These are phyloP conservation scores for Tapirus indicus DNA, from an alignment of 2,797 vertebrate species.

Conservation along the genomic window DNA sequence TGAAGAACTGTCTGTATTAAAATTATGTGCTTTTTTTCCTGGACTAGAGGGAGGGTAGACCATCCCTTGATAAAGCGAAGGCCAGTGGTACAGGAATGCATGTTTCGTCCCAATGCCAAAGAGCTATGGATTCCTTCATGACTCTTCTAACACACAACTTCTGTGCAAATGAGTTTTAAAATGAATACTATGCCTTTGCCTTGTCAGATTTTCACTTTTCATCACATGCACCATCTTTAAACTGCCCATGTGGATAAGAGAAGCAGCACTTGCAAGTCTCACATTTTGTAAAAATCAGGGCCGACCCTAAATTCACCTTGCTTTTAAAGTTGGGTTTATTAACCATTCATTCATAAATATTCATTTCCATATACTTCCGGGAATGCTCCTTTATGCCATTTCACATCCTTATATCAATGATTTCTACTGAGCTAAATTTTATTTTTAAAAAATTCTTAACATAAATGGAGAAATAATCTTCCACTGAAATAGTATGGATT, in stretches of 20 bases:
- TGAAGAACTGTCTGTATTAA: conserved; percentile 77
- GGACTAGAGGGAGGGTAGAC: conserved; percentile 31
- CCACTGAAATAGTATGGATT: conserved; percentile 19
- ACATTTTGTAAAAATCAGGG: neutral
- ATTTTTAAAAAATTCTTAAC: conserved; percentile 41
- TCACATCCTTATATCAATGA: conserved; percentile 31
- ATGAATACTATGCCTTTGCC: conserved; percentile 51
- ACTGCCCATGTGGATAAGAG: neutral
- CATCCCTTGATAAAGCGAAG: conserved; percentile 68
- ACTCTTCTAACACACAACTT: conserved; percentile 57
- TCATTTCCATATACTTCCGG: neutral
- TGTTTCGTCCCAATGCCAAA: conserved; percentile 50
- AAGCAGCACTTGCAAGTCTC: neutral
- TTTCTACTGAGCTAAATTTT: conserved; percentile 63
- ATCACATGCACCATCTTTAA: neutral
- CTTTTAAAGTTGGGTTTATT: conserved; percentile 35
- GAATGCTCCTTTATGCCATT: conserved; percentile 32
- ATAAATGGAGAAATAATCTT: conserved; percentile 42
- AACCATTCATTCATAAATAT: conserved; percentile 32
- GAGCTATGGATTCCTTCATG: conserved; percentile 51
- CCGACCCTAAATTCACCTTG: conserved; percentile 16
- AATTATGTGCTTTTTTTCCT: conserved; percentile 29
- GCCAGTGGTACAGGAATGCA: conserved; percentile 22
- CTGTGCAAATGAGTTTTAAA: conserved; percentile 60
- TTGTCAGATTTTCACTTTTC: conserved; percentile 34